Evolutionary conservation across 2,888 invertebrate genomes (phyloP).

Genomic region (Dascillus cervinus): DNA sequence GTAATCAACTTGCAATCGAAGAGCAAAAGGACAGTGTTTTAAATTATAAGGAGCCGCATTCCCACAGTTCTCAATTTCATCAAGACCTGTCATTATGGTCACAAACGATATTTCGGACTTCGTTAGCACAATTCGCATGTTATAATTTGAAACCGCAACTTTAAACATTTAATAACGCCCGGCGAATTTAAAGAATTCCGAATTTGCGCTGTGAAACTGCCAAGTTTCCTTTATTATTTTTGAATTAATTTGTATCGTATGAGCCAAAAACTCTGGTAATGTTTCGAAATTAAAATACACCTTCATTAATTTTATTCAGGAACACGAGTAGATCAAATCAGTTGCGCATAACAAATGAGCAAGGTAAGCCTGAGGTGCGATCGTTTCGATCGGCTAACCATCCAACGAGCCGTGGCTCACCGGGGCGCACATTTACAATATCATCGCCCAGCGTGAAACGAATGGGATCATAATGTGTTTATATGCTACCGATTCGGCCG

Average conservation of each 20-base stretch:
- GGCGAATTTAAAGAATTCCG: too few species aligned
- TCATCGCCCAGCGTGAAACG: constrained; percentile 9
- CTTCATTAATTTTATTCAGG: constrained; percentile 30
- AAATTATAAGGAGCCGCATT: constrained; percentile 17
- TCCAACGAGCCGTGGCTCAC: constrained; percentile 22
- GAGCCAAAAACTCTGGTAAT: constrained; percentile 4
- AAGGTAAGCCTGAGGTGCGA: constrained; percentile 29
- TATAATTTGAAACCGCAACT: constrained; percentile 15
- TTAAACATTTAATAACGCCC: constrained; percentile 16
- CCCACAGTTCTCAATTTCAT: constrained; percentile 16
- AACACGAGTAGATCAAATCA: constrained; percentile 32
- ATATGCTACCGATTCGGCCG: neutral
- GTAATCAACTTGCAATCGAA: constrained; percentile 14
- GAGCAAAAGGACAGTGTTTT: constrained; percentile 21
- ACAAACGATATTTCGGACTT: constrained; percentile 16
- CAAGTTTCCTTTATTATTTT: too few species aligned
- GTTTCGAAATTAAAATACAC: constrained; percentile 11
- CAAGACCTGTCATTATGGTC: constrained; percentile 20
- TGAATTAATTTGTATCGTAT: too few species aligned
- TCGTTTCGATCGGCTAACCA: constrained; percentile 30
- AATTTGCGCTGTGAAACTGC: too few species aligned
- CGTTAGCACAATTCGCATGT: constrained; percentile 18
- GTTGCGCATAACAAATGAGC: constrained; percentile 33
- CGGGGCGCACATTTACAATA: constrained; percentile 27
- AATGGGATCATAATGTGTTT: constrained; percentile 1